A percentile compares a stretch with the other conserved stretches of the same genome.
phyloP scores from a whole-genome alignment of 2,888 invertebrate genomes.

The Cerastis leucographa region DNA sequence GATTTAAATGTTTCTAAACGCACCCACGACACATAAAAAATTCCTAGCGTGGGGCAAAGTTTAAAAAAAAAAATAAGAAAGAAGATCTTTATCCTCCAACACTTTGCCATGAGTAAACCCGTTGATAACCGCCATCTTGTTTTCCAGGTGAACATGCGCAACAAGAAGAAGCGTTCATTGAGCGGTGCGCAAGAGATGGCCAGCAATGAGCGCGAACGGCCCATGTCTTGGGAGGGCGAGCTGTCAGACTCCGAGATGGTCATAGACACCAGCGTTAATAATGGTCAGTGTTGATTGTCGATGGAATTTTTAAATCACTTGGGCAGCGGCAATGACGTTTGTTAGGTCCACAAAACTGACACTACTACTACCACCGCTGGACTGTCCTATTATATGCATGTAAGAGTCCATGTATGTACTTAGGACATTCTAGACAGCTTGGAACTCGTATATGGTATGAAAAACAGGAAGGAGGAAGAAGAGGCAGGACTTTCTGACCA shows the following conservation, averaged over 20 bases:
- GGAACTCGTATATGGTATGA: too few species aligned
- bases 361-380: neutral
- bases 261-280: conserved; percentile 85
- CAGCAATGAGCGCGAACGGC: conserved; percentile 90
- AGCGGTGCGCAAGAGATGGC: conserved; percentile 84
- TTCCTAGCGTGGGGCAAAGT: too few species aligned
- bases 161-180: conserved; percentile 91
- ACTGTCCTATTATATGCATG: too few species aligned
- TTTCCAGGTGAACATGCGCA: conserved; percentile 91
- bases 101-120: neutral
- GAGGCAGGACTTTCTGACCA: too few species aligned
- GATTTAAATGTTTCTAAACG: too few species aligned
- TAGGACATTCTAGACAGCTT: too few species aligned
- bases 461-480: too few species aligned
- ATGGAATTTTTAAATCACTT: neutral
- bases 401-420: too few species aligned
- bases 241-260: conserved; percentile 96
- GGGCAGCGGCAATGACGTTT: neutral
- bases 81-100: too few species aligned
- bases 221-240: conserved; percentile 99
- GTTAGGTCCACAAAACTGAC: too few species aligned
- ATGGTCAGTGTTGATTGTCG: conserved; percentile 73
- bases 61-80: too few species aligned
- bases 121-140: neutral
- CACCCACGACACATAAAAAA: too few species aligned